These are phyloP conservation scores for Acestrorhynchus altus DNA, from an alignment of 2,797 vertebrate species.

Conservation along the genomic window DNA sequence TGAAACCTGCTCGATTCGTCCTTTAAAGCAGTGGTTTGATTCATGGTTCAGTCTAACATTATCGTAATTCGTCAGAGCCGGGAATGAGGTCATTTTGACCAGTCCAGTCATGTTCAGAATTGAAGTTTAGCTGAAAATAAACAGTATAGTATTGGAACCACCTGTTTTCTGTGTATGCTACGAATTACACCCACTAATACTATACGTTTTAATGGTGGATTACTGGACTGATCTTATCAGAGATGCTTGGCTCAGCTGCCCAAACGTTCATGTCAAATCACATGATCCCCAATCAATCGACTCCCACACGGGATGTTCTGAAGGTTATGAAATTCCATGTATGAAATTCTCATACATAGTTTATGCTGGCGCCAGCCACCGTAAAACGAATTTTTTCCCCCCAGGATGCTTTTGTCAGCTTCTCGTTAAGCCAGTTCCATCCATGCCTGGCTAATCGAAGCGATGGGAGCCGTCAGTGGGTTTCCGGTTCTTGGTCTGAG, in stretches of 20 bases:
- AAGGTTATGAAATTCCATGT: too few species aligned
- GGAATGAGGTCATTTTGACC: constrained; percentile 27
- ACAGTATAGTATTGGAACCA: constrained; percentile 55
- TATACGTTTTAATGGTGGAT: constrained; percentile 26
- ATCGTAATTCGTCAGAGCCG: constrained; percentile 5
- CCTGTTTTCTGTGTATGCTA: constrained; percentile 53
- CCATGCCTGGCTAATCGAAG: constrained; percentile 3
- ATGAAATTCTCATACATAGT: too few species aligned
- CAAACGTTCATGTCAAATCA: not conserved
- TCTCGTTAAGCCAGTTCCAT: not conserved
- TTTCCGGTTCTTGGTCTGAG: constrained; percentile 16
- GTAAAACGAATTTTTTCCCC: too few species aligned
- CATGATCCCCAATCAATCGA: not conserved
- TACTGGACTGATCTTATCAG: constrained; percentile 52
- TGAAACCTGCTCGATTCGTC: not conserved
- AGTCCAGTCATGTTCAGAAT: not conserved
- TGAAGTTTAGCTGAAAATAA: not conserved
- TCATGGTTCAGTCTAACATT: not conserved
- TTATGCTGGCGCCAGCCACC: too few species aligned
- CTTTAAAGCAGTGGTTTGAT: not conserved
- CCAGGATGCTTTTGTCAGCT: too few species aligned
- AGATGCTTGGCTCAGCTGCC: constrained; percentile 7
- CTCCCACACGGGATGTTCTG: not conserved
- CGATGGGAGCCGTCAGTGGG: not conserved
- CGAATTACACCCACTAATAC: constrained; percentile 56